These are phyloP conservation scores for Leptinotarsa juncta DNA, from an alignment of 2,888 invertebrate genomes.

Conservation along the genomic window DNA sequence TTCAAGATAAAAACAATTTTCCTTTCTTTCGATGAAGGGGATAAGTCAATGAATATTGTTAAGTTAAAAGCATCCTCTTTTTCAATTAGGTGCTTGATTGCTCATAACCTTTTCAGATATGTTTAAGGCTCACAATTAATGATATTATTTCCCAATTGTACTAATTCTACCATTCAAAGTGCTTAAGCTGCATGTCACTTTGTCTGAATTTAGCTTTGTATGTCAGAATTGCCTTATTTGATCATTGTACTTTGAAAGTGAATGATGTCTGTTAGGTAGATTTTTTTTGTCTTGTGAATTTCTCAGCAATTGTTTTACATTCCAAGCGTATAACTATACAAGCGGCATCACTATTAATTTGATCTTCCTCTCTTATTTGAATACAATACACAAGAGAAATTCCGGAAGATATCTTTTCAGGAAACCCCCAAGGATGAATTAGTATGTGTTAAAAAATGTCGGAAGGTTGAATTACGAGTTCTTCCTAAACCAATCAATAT, in stretches of 20 bases:
- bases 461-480: background rate
- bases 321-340: conserved; percentile 25
- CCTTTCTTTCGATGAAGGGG: too few species aligned
- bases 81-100: too few species aligned
- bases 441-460: conserved; percentile 8
- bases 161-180: too few species aligned
- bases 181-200: background rate
- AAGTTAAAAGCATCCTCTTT: too few species aligned
- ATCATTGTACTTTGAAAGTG: conserved; percentile 7
- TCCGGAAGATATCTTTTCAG: conserved; percentile 24
- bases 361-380: conserved; percentile 22
- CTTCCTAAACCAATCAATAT: background rate
- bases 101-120: too few species aligned
- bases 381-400: conserved; percentile 29
- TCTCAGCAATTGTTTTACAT: conserved; percentile 37
- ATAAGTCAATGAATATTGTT: too few species aligned
- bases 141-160: background rate
- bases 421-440: conserved; percentile 17
- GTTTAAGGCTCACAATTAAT: background rate
- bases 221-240: conserved; percentile 3
- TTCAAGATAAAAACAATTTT: too few species aligned
- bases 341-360: conserved; percentile 25
- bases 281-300: conserved; percentile 33
- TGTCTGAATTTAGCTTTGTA: background rate
- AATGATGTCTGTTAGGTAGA: conserved; percentile 8